phyloP scores from a whole-genome alignment of 2,797 vertebrate species.

The Muraenolepis orangiensis region DNA sequence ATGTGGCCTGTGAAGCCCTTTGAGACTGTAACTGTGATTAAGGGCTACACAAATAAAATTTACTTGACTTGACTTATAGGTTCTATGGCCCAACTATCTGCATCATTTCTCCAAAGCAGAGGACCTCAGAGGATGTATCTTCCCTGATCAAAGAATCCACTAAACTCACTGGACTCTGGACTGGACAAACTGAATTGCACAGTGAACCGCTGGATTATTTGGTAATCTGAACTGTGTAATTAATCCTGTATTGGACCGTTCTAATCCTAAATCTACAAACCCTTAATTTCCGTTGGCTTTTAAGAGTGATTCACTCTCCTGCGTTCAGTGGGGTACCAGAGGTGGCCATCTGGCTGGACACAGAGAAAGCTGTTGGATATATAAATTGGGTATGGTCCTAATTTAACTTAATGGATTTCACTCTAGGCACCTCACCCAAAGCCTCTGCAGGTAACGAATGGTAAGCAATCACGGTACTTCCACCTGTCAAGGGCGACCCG shows the following conservation, averaged over 20 bases:
- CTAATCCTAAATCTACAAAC: not conserved
- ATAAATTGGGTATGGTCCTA: not conserved
- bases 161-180: too few relatives aligned
- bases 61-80: too few relatives aligned
- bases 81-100: too few relatives aligned
- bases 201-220: too few relatives aligned
- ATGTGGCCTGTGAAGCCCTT: too few relatives aligned
- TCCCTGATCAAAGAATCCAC: too few relatives aligned
- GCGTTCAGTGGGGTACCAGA: not conserved
- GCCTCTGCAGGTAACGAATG: not conserved
- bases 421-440: slow-evolving; percentile 2
- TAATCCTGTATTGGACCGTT: not conserved
- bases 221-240: not conserved
- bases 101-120: too few relatives aligned
- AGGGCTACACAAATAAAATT: too few relatives aligned
- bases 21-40: too few relatives aligned
- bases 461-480: not conserved
- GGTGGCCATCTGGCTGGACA: not conserved
- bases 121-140: too few relatives aligned
- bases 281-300: too few relatives aligned
- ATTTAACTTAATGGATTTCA: not conserved
- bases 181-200: too few relatives aligned
- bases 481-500: not conserved
- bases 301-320: not conserved
- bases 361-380: not conserved